phyloP scores from a whole-genome alignment of 2,113 vertebrate genomes.

The Antigone vipio region DNA sequence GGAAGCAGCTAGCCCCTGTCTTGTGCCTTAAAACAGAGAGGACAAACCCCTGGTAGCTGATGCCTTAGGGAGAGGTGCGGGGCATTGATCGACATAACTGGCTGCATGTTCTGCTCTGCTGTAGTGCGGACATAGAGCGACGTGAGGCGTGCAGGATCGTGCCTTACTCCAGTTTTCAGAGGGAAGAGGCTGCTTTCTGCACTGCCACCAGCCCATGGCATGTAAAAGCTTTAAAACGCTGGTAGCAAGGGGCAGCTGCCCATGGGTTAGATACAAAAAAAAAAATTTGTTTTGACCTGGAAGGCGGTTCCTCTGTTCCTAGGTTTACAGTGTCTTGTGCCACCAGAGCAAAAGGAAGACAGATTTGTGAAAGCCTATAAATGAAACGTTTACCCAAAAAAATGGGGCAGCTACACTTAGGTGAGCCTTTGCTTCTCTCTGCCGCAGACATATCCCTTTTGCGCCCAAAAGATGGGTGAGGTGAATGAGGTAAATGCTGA shows the following conservation, averaged over 20 bases:
- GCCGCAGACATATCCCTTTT: not conserved
- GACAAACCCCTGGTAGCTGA: not conserved
- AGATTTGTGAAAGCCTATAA: not conserved
- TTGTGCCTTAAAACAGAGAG: not conserved
- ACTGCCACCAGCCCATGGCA: not conserved
- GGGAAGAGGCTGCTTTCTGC: not conserved
- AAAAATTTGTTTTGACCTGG: not conserved
- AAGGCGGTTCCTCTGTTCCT: not conserved
- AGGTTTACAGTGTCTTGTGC: not conserved
- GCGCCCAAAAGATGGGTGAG: not conserved
- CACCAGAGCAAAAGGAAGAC: not conserved
- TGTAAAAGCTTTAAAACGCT: not conserved
- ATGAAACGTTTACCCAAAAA: not conserved
- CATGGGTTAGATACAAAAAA: not conserved
- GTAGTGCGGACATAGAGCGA: not conserved
- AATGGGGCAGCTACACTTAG: not conserved
- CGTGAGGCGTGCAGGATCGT: not conserved
- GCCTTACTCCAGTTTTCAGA: not conserved
- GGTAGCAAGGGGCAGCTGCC: not conserved
- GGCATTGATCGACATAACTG: not conserved
- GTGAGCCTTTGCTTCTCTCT: not conserved
- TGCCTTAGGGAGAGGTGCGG: not conserved
- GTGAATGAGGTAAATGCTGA: constrained; percentile 14
- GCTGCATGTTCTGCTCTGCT: not conserved
- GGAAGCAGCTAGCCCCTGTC: not conserved